Base-by-base conservation (phyloP, 2,888 invertebrate genomes). In the Ophioninae sp. region DNA sequence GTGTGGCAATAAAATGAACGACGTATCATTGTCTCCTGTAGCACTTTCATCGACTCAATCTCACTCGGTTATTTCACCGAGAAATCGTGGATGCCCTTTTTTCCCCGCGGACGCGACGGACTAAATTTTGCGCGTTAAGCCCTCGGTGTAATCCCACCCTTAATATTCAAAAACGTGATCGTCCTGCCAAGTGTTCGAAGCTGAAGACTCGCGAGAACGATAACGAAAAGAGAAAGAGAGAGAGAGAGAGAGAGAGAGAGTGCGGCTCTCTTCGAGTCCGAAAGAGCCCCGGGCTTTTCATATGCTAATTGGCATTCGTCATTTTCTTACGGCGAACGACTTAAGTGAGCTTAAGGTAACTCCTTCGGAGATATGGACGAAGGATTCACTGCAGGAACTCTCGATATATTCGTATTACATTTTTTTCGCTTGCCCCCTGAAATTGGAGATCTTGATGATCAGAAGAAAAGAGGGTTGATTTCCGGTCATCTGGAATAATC, bases 131-230 rank as follows among this genome's bases (percentile, higher is more conserved):
- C 91, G 91, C 89, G 90, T 90, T 93, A 93, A 93, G 93, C 92
- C 91, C 89, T 89, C 86, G 88, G 90, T 89, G 92, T 93, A 93
- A 93, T 93, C 93, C 92, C 91, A 88, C 89, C 91, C 91, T 93
- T 93, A 93, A 92, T 93, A 93, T 93, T 93, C 93, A 92, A 93
- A 93, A 93, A 93, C 93, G 93, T 93, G 93, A 93, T 93, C 92
- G 92, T 89, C 91, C 89, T 93, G 91, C 92, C 90, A 93, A 93
- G 89, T 84, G 83, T 84, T 88, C 85, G 85, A 67, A 86, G 88
- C 88, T 73, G 86, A 86, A 85, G 68, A 64, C 74, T 57, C 82
- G 76, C 75, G 75, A 76, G 80, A 80, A 62, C 64, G 68, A 83
- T 81, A 77, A 79, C 76, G 70, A 81, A 59, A 59, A 81, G 78